Evolutionary conservation across 2,888 invertebrate species (phyloP), one percentile per base, ranked within the genome.

Genomic region (Trimorus sp.): DNA sequence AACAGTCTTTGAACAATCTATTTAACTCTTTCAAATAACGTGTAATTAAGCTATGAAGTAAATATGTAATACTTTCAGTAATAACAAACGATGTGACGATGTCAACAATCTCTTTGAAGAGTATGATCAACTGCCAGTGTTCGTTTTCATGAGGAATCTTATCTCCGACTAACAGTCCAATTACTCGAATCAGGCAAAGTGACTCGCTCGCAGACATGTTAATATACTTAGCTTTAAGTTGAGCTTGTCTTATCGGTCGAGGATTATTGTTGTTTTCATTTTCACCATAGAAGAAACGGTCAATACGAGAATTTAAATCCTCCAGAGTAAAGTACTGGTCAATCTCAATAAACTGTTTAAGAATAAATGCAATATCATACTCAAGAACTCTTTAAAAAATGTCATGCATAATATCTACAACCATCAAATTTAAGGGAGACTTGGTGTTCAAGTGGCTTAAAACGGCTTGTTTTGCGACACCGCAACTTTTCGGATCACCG

Each of bases 371-470:
- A 48, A 77, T 4, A 54, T 75, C 75, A 26, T 80, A 75, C 56
- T 70, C 70, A 38, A 63, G 15, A 5, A 66, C 49, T 4, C 63
- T 71, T 53, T 81, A 71, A 5, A 62, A 37, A 26, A 68, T 58
- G 42, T 82, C 70, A 53, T 78, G 82, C 60, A 60, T 65, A 9
- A 53, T 9, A n/a, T 80, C 80, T 15, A 54, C 76, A 7, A 53
- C 36, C 63, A 79, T 79, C n/a, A 74, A 37, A 51, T 37, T 38
- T 9, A 79, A 15, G 38, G 56, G 36, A 40, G n/a, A n/a, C n/a
- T 74, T 58, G 5, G 65, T 40, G 59, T 65, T 71, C 26, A 80
- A 49, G 62, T 75, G 70, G 40, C 58, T 58, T 60, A 80, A 45
- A 54, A 69, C 66, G 9, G 75, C 75, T 48, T 70, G 70, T 16